Base-by-base conservation (phyloP, 2,888 invertebrate species). In the Drosophila paracracens region DNA sequence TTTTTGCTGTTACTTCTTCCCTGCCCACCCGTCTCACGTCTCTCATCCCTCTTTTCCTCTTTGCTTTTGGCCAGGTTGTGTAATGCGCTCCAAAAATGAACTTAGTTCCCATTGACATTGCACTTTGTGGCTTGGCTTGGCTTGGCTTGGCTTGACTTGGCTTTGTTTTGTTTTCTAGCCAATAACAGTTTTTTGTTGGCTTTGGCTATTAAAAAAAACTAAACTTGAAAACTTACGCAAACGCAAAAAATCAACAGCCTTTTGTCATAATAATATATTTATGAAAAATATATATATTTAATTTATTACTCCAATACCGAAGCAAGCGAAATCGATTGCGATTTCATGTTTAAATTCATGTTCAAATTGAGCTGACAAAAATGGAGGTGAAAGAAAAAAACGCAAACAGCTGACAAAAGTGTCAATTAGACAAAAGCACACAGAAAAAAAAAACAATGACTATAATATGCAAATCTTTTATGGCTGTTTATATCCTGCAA, bases 401-500 rank as follows among this genome's bases (percentile, higher is more conserved):
- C 29, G 11, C 16, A 13, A 50, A 48, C 43, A 27, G 40, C 36
- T 36, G 13, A 25, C 10, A 46, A 48, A 61, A 56, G 27, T 58
- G 65, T 36, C 74, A 73, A 60, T 59, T 54, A 38, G 59, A 43
- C 59, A 51, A 40, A 33, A 27, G 8, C 53, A 62, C 35, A 25
- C 11, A 48, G 29, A 29, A 53, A 51, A 48, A 33, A 53, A 10
- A 31, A 10, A 35, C 21, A n/a, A 64, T 16, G 64, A 16, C 16
- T 57, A 63, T 82, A 62, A 48, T 53, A 58, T 79, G 70, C 61
- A 53, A 71, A 63, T 48, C 21, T 53, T 18, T 40, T 53, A 8
- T 63, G 58, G 61, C n/a, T 6, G 48, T 40, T 16, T 62, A 63
- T 59, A 74, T 79, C 79, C 79, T 79, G 79, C 16, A 46, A 61